phyloP scores from a whole-genome alignment of 2,113 vertebrate genomes.

The Rhinopomastus cyanomelas region DNA sequence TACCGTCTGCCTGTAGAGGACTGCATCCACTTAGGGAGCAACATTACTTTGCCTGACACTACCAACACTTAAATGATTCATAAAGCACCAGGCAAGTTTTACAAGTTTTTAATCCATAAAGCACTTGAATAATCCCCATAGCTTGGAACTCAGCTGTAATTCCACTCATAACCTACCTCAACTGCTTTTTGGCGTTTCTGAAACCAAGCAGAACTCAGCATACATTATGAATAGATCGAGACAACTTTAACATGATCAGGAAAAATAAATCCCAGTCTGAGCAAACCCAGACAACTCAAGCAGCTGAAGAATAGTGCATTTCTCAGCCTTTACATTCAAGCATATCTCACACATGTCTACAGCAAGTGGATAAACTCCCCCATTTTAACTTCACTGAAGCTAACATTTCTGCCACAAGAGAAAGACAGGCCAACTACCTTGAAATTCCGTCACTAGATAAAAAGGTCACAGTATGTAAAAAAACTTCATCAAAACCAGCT shows the following conservation, averaged over 20 bases:
- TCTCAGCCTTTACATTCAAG: conserved; percentile 62
- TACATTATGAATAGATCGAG: background rate
- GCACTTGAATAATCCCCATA: background rate
- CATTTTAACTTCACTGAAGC: conserved; percentile 65
- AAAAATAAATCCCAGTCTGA: too few relatives aligned
- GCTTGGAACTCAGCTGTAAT: background rate
- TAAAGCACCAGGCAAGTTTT: conserved; percentile 28
- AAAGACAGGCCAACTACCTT: conserved; percentile 21
- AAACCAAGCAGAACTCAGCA: conserved; percentile 48
- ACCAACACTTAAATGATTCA: background rate
- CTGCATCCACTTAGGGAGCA: conserved; percentile 36
- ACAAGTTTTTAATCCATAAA: background rate
- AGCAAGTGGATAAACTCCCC: conserved; percentile 10
- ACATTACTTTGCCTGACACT: conserved; percentile 15
- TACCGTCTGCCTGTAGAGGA: conserved; percentile 1
- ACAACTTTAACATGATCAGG: conserved; percentile 19
- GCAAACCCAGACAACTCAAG: background rate
- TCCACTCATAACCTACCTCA: background rate
- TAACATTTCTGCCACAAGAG: conserved; percentile 41
- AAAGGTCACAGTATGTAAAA: conserved; percentile 40
- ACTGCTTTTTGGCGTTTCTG: background rate
- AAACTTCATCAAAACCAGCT: background rate
- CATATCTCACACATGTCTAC: conserved; percentile 46
- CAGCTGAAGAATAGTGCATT: conserved; percentile 30
- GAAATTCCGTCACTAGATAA: conserved; percentile 12